Evolutionary conservation across 2,113 vertebrate species (phyloP).

Genomic region (Stegastes partitus): DNA sequence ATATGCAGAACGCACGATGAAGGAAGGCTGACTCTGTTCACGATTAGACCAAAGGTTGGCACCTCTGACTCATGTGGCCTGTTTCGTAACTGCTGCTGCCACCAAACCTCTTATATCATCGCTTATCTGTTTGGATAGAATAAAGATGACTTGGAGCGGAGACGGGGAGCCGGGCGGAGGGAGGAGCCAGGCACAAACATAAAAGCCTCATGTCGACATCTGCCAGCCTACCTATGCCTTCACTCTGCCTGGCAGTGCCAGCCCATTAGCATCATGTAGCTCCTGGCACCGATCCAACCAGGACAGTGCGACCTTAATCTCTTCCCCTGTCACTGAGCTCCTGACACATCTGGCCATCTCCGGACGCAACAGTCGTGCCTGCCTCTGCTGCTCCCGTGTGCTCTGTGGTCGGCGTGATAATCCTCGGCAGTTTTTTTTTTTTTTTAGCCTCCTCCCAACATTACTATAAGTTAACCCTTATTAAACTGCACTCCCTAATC

Average conservation of each 20-base stretch:
- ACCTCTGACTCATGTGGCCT: slow-evolving; percentile 22
- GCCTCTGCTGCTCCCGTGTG: slow-evolving; percentile 6
- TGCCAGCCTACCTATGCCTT: slow-evolving; percentile 53
- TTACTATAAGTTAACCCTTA: slow-evolving; percentile 45
- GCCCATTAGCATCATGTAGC: slow-evolving; percentile 75
- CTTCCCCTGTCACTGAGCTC: slow-evolving; percentile 50
- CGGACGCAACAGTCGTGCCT: slow-evolving; percentile 29
- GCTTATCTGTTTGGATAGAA: slow-evolving; percentile 33
- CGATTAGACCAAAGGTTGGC: slow-evolving; percentile 26
- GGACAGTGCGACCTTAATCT: slow-evolving; percentile 79
- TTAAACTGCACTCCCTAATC: slow-evolving; percentile 59
- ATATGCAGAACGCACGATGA: too few relatives aligned
- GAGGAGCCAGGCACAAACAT: slow-evolving; percentile 21
- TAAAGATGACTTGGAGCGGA: slow-evolving; percentile 26
- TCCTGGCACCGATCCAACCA: slow-evolving; percentile 69
- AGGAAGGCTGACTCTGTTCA: neutral
- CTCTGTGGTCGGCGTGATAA: slow-evolving; percentile 43
- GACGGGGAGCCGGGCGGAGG: slow-evolving; percentile 1
- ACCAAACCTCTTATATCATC: slow-evolving; percentile 40
- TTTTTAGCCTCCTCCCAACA: slow-evolving; percentile 32
- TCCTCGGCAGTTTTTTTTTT: slow-evolving; percentile 48
- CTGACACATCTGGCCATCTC: slow-evolving; percentile 70
- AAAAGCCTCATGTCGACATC: slow-evolving; percentile 54
- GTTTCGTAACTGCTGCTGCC: slow-evolving; percentile 30
- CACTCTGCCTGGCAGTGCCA: slow-evolving; percentile 49